Percentiles rank a stretch among this genome's conserved stretches.
Evolutionary conservation across 2,113 vertebrate species (phyloP).

Genomic region (Larimichthys polyactis): DNA sequence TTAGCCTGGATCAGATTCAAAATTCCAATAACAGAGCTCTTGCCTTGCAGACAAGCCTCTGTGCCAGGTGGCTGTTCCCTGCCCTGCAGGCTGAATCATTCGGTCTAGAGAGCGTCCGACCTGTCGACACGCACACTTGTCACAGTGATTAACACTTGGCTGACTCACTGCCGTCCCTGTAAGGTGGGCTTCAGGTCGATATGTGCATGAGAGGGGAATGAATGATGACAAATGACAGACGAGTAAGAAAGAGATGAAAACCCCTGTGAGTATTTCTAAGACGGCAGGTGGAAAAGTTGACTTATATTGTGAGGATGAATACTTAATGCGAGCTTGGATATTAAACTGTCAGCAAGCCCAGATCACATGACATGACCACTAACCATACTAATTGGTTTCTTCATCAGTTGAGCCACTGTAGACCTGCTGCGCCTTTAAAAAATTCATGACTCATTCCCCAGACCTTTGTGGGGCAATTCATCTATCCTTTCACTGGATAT

Average conservation of each 20-base stretch:
- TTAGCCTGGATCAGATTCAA: constrained; percentile 45
- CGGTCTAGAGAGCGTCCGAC: constrained; percentile 9
- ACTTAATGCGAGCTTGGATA: constrained; percentile 38
- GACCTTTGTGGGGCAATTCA: constrained; percentile 48
- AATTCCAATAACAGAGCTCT: constrained; percentile 11
- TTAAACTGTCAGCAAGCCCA: constrained; percentile 28
- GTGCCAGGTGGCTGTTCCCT: constrained; percentile 45
- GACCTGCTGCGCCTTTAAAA: constrained; percentile 65
- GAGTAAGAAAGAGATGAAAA: neutral
- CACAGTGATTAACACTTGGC: constrained; percentile 58
- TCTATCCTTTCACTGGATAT: constrained; percentile 31
- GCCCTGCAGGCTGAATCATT: constrained; percentile 49
- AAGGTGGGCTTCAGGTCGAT: constrained; percentile 30
- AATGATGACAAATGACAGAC: constrained; percentile 14
- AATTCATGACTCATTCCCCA: constrained; percentile 64
- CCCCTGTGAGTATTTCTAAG: constrained; percentile 4
- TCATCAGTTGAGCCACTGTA: constrained; percentile 41
- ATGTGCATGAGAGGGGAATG: neutral
- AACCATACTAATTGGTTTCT: constrained; percentile 66
- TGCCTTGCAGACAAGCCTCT: constrained; percentile 6
- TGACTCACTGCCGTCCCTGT: constrained; percentile 51
- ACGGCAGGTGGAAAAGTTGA: constrained; percentile 1
- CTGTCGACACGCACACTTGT: constrained; percentile 50
- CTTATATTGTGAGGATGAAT: constrained; percentile 35
- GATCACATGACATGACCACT: constrained; percentile 50